Percentiles rank a stretch among this genome's conserved stretches.
Evolutionary conservation across 2,888 invertebrate genomes (phyloP).

Genomic region (Drosophila mimica): DNA sequence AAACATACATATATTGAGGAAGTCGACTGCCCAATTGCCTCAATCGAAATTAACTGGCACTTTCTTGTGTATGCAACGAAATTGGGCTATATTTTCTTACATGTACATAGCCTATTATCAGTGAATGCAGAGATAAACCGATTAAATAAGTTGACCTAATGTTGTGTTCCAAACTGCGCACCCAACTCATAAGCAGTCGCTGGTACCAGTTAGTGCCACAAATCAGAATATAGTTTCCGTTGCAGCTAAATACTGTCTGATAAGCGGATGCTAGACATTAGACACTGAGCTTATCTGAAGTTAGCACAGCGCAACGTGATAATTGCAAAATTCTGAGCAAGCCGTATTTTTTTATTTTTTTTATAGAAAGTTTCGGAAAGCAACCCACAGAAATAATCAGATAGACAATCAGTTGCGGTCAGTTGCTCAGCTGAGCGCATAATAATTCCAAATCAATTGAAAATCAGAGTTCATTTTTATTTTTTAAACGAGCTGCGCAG

Average conservation of each 20-base stretch:
- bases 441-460: slow-evolving; percentile 55
- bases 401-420: slow-evolving; percentile 17
- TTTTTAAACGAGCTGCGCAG: slow-evolving; percentile 11
- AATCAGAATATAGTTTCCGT: slow-evolving; percentile 35
- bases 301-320: slow-evolving; percentile 48
- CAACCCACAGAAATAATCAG: slow-evolving; percentile 14
- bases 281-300: slow-evolving; percentile 32
- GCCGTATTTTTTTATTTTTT: slow-evolving; percentile 17
- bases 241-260: slow-evolving; percentile 24
- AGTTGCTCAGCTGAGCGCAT: slow-evolving; percentile 16
- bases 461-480: slow-evolving; percentile 45
- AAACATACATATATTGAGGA: neutral
- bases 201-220: slow-evolving; percentile 15
- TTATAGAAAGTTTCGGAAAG: slow-evolving; percentile 24
- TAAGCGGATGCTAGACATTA: slow-evolving; percentile 23
- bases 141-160: slow-evolving; percentile 9
- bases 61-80: neutral
- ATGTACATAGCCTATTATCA: slow-evolving; percentile 39
- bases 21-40: slow-evolving; percentile 3
- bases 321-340: slow-evolving; percentile 33
- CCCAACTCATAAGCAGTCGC: slow-evolving; percentile 5
- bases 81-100: slow-evolving; percentile 3
- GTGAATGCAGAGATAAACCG: slow-evolving; percentile 18
- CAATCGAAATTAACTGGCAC: slow-evolving; percentile 1
- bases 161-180: slow-evolving; percentile 6